phyloP scores from a whole-genome alignment of 1,140 invertebrate species.

The Mylabris phalerata region DNA sequence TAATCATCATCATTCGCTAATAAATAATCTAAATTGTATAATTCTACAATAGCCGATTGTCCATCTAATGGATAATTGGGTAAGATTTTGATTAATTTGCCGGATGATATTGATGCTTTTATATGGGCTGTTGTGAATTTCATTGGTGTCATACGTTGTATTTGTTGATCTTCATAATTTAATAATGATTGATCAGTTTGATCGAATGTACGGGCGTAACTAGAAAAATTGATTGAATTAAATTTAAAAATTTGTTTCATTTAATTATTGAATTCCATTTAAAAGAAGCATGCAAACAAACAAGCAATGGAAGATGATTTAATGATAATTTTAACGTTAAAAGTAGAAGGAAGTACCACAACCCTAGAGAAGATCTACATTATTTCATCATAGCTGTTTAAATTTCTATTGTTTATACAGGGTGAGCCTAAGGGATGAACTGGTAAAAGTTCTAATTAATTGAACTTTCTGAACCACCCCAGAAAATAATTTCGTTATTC shows the following conservation, averaged over 20 bases:
- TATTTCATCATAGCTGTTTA: slow-evolving; percentile 1
- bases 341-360: slow-evolving; percentile 11
- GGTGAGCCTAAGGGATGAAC: no score
- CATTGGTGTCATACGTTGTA: slow-evolving; percentile 68
- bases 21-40: slow-evolving; percentile 56
- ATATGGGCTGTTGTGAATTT: slow-evolving; percentile 73
- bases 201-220: slow-evolving; percentile 31
- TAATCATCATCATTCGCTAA: slow-evolving; percentile 53
- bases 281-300: slow-evolving; percentile 10
- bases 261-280: no score
- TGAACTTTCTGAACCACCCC: no score
- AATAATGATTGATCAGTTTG: slow-evolving; percentile 45
- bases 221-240: slow-evolving; percentile 7
- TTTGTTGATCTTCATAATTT: slow-evolving; percentile 54
- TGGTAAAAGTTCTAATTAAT: no score
- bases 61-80: slow-evolving; percentile 69
- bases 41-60: slow-evolving; percentile 62
- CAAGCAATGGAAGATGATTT: slow-evolving; percentile 1
- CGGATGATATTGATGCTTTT: slow-evolving; percentile 62
- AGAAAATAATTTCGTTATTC: no score
- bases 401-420: no score
- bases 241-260: no score
- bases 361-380: slow-evolving; percentile 6
- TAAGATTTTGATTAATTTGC: slow-evolving; percentile 62
- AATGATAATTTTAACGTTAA: not conserved